Evolutionary conservation across 2,888 invertebrate genomes (phyloP).

Genomic region (Falcaria lacertinaria): DNA sequence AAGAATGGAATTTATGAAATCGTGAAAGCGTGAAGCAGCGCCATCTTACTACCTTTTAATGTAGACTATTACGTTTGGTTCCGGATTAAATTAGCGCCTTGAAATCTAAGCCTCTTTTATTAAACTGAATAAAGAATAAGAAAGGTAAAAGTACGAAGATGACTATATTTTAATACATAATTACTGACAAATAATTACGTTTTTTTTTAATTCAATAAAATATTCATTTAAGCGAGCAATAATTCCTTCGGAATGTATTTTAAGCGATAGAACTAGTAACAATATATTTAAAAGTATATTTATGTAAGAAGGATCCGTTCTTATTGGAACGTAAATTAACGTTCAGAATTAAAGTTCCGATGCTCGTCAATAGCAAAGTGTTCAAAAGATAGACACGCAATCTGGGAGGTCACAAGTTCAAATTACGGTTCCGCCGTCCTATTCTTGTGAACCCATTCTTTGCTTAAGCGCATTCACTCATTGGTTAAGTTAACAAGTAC

Average conservation of each 20-base stretch:
- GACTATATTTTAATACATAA: too few relatives aligned
- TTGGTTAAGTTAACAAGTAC: too few relatives aligned
- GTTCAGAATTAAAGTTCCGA: background rate
- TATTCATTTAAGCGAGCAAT: too few relatives aligned
- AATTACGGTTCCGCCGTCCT: background rate
- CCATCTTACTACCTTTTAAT: conserved; percentile 22
- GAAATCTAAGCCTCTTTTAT: background rate
- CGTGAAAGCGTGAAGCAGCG: conserved; percentile 29
- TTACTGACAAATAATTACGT: too few relatives aligned
- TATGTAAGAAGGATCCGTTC: background rate
- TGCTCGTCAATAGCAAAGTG: background rate
- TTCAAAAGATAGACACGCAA: background rate
- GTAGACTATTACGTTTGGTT: conserved; percentile 23
- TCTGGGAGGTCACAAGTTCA: background rate
- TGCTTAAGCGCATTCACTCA: background rate
- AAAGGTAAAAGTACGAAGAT: too few relatives aligned
- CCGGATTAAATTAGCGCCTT: conserved; percentile 26
- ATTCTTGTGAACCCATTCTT: background rate
- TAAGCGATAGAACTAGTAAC: too few relatives aligned
- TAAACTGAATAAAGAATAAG: background rate
- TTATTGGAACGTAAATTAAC: background rate
- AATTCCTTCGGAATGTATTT: too few relatives aligned
- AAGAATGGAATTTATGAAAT: conserved; percentile 15
- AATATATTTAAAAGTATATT: too few relatives aligned
- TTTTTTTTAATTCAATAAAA: too few relatives aligned